Evolutionary conservation across 2,113 vertebrate genomes (phyloP).

Genomic region (Hemibagrus wyckioides): DNA sequence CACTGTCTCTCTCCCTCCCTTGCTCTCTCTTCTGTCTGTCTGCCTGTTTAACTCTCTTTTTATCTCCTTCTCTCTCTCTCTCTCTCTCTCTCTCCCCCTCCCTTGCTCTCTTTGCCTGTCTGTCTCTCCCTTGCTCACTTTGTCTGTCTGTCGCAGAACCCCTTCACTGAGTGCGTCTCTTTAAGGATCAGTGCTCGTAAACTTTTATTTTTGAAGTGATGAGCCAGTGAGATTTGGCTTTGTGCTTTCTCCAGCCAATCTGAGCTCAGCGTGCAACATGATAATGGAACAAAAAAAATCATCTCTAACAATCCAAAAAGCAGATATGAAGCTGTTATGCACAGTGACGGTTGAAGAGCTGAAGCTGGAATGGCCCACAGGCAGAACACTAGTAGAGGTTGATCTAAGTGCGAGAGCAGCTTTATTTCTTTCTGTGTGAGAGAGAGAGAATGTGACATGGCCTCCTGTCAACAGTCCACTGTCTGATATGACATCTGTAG

Average conservation of each 20-base stretch:
- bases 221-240: not conserved
- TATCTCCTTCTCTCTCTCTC: not conserved
- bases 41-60: no score
- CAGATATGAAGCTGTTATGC: not conserved
- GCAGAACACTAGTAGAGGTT: not conserved
- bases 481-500: not conserved
- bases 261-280: conserved; percentile 33
- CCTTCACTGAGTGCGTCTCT: not conserved
- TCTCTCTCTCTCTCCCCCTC: not conserved
- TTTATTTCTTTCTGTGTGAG: not conserved
- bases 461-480: not conserved
- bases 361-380: not conserved
- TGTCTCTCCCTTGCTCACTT: not conserved
- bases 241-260: not conserved
- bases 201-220: not conserved
- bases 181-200: not conserved
- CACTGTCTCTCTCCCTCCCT: no score
- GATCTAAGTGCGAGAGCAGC: conserved; percentile 2
- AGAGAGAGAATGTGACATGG: conserved; percentile 1
- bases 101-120: no score
- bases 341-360: not conserved
- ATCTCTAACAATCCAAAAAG: conserved; percentile 18
- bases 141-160: not conserved
- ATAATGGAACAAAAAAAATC: conserved; percentile 36
- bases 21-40: no score